Evolutionary conservation across 2,797 vertebrate genomes (phyloP).

Genomic region (Anguilla marmorata): DNA sequence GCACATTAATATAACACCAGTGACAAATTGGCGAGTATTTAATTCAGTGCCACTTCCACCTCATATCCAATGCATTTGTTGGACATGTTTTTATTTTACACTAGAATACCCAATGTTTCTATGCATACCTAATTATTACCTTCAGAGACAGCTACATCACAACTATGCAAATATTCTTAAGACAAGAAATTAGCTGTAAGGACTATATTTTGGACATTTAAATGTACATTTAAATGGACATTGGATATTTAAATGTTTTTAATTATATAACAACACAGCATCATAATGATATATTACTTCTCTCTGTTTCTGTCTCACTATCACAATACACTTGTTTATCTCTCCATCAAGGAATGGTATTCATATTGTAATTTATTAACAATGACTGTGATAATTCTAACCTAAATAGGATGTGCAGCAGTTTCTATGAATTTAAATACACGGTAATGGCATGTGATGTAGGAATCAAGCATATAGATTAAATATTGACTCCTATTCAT

Average conservation of each 20-base stretch:
- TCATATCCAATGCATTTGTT: constrained; percentile 1
- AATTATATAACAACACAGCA: neutral
- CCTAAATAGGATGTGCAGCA: neutral
- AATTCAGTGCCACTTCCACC: neutral
- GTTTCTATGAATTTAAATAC: neutral
- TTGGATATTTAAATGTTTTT: neutral
- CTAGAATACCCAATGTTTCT: neutral
- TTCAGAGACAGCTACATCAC: neutral
- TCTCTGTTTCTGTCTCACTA: too few relatives aligned
- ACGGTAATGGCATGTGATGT: neutral
- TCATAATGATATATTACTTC: neutral
- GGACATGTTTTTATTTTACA: neutral
- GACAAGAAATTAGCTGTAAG: neutral
- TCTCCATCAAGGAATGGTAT: neutral
- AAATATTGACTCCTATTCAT: neutral
- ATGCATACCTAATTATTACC: neutral
- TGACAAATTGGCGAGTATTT: neutral
- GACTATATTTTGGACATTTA: neutral
- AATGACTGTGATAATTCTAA: neutral
- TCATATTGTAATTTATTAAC: neutral
- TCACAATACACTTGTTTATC: neutral
- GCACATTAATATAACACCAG: neutral
- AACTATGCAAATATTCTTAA: neutral
- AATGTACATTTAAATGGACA: neutral
- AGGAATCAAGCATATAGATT: neutral